phyloP scores from a whole-genome alignment of 2,113 vertebrate species.

The Tyrannus savana region DNA sequence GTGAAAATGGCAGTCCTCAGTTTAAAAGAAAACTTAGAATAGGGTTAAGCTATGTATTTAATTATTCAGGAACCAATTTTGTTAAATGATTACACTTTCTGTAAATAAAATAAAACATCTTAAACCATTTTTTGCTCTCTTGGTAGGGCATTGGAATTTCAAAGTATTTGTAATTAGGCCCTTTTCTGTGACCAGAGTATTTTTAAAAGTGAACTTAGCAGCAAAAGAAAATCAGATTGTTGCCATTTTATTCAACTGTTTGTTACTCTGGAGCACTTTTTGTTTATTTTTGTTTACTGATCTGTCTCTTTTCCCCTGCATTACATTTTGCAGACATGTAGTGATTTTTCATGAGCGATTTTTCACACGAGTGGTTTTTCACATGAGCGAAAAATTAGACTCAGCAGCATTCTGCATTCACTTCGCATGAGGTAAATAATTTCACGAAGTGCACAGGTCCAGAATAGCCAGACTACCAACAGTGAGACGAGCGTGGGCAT shows the following conservation, averaged over 20 bases:
- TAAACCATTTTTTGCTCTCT: not conserved
- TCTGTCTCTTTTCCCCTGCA: not conserved
- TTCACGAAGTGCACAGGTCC: not conserved
- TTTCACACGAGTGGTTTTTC: too few relatives aligned
- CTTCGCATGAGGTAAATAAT: not conserved
- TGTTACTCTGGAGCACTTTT: not conserved
- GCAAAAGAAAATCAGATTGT: not conserved
- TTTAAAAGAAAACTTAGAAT: not conserved
- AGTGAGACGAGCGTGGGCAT: not conserved
- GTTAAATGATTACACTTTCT: not conserved
- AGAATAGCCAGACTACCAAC: not conserved
- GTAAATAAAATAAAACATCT: not conserved
- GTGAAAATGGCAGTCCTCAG: not conserved
- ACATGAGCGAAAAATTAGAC: not conserved
- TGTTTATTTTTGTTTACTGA: constrained; percentile 25
- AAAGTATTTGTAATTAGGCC: not conserved
- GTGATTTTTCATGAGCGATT: not conserved
- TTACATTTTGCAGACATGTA: not conserved
- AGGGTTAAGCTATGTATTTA: not conserved
- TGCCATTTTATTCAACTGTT: not conserved
- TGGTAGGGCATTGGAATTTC: not conserved
- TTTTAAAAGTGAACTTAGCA: not conserved
- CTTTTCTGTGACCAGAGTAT: not conserved
- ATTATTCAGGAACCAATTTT: not conserved
- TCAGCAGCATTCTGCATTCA: not conserved